phyloP scores from a whole-genome alignment of 2,888 invertebrate genomes.

The Ectemnius lituratus region DNA sequence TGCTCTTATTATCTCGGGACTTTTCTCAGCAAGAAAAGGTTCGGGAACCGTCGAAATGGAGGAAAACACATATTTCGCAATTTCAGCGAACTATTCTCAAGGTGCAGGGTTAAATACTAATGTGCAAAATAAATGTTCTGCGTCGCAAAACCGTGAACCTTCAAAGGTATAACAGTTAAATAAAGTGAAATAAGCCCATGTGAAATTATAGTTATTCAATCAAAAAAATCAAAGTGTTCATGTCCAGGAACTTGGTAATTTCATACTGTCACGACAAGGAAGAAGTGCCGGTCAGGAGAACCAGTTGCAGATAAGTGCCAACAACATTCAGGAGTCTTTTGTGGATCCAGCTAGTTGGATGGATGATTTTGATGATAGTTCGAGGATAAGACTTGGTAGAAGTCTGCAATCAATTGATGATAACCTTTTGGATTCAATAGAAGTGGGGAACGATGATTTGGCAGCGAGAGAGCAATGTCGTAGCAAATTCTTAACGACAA shows the following conservation, averaged over 20 bases:
- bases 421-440: not conserved
- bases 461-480: not conserved
- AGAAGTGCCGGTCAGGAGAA: too few relatives aligned
- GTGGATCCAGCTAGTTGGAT: conserved; percentile 60
- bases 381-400: conserved; percentile 56
- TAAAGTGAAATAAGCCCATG: too few relatives aligned
- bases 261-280: not conserved
- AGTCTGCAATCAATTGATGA: conserved; percentile 49
- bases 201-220: too few relatives aligned
- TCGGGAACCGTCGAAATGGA: not conserved
- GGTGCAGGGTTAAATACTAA: conserved; percentile 9
- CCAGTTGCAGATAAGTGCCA: conserved; percentile 12
- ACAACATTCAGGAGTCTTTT: conserved; percentile 62
- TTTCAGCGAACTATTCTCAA: conserved; percentile 13
- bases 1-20: too few relatives aligned
- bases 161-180: conserved; percentile 44
- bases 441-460: not conserved
- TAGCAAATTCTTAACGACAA: not conserved
- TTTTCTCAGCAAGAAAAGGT: too few relatives aligned
- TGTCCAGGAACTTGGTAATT: conserved; percentile 1
- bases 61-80: not conserved
- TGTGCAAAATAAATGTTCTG: conserved; percentile 62
- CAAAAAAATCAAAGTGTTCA: too few relatives aligned
- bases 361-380: conserved; percentile 58
- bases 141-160: conserved; percentile 36